Evolutionary conservation across 30 jellyfish, hydroid and myxozoan genomes (phyloP).

Genomic region (Catostylus mosaicus): DNA sequence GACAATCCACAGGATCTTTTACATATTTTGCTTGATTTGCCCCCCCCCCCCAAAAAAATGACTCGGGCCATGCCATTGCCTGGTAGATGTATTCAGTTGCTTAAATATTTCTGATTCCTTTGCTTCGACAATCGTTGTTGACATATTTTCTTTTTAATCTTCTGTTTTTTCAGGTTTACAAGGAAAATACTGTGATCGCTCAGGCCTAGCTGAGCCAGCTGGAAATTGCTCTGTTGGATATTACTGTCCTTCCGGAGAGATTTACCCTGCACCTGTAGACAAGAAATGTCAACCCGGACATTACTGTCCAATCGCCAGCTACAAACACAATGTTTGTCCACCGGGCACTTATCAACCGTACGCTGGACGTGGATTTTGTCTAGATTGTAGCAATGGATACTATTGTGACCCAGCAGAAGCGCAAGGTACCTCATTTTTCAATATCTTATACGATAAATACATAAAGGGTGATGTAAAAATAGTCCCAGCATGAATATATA

Average conservation of each 20-base stretch:
- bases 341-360: constrained; percentile 93
- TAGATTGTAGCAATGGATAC: constrained; percentile 87
- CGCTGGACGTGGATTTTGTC: constrained; percentile 82
- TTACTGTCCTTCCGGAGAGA: constrained; percentile 97
- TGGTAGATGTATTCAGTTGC: too few species aligned
- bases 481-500: too few species aligned
- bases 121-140: neutral
- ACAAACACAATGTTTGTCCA: constrained; percentile 81
- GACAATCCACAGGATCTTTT: too few species aligned
- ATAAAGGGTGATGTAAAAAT: too few species aligned
- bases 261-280: constrained; percentile 86
- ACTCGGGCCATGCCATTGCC: too few species aligned
- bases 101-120: too few species aligned
- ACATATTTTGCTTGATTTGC: too few species aligned
- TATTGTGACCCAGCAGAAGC: constrained; percentile 97
- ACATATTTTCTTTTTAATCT: neutral
- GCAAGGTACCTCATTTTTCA: constrained; percentile 42
- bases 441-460: too few species aligned
- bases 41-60: too few species aligned
- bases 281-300: constrained; percentile 96
- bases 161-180: constrained; percentile 68
- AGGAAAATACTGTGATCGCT: constrained; percentile 90
- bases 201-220: constrained; percentile 88
- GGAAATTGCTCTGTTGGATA: constrained; percentile 95
- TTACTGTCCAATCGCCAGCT: constrained; percentile 86